Conservation (phyloP, 2,888 invertebrate species). For the Hirtodrosophila confusa region DNA sequence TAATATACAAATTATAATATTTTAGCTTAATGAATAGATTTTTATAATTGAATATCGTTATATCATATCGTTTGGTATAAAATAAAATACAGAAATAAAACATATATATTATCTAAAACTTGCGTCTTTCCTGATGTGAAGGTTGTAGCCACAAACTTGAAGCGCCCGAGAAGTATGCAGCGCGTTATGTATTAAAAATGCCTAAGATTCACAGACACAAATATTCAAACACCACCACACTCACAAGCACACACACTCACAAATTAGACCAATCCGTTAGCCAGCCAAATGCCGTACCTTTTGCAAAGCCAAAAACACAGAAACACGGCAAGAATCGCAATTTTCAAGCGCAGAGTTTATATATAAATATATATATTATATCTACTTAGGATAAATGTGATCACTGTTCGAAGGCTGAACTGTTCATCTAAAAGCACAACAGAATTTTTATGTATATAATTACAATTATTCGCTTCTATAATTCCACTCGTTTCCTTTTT, state of each 20-base stretch:
- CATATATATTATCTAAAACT: neutral
- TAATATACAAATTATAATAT: neutral
- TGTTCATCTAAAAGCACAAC: too few relatives aligned
- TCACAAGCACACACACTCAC: constrained; percentile 1
- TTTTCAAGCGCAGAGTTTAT: neutral
- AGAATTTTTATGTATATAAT: too few relatives aligned
- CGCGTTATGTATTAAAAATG: constrained; percentile 60
- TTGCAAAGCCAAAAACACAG: neutral
- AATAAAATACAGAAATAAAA: constrained; percentile 13
- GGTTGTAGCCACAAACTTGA: neutral
- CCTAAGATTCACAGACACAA: constrained; percentile 42
- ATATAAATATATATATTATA: neutral
- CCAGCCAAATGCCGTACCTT: constrained; percentile 1
- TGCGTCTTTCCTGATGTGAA: too few relatives aligned
- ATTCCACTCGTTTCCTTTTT: too few relatives aligned
- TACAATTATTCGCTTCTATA: too few relatives aligned
- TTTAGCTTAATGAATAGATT: neutral
- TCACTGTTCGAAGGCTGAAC: too few relatives aligned
- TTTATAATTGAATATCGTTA: neutral
- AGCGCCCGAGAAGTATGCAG: constrained; percentile 49
- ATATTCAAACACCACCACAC: constrained; percentile 41
- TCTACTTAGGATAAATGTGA: too few relatives aligned
- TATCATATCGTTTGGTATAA: too few relatives aligned
- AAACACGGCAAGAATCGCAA: neutral
- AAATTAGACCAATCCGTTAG: neutral